phyloP scores from a whole-genome alignment of 2,888 invertebrate species.

The Dinocampus coccinellae region DNA sequence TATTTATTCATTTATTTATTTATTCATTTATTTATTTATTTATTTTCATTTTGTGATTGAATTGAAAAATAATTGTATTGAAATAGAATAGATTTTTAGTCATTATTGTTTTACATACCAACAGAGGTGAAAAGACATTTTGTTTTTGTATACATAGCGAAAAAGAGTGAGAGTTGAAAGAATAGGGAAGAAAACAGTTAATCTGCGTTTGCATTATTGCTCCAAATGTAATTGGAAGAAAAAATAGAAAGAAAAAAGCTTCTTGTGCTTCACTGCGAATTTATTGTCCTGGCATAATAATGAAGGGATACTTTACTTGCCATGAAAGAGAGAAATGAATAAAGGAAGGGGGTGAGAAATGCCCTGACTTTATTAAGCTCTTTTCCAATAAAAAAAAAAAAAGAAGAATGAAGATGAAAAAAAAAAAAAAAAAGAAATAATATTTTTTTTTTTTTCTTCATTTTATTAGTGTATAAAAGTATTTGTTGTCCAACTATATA shows the following conservation, averaged over 20 bases:
- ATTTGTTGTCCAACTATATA: too few relatives aligned
- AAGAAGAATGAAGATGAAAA: neutral
- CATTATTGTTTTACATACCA: neutral
- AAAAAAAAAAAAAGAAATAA: too few relatives aligned
- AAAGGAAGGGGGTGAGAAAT: neutral
- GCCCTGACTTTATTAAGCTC: constrained; percentile 4
- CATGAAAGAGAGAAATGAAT: neutral
- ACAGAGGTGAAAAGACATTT: neutral
- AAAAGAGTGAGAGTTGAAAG: neutral
- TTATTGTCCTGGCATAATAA: constrained; percentile 4
- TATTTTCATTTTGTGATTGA: neutral
- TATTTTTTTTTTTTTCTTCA: too few relatives aligned
- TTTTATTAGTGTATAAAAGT: too few relatives aligned
- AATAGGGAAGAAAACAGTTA: constrained; percentile 9
- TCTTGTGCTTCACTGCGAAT: neutral
- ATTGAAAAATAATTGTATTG: neutral
- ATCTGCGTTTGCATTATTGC: constrained; percentile 37
- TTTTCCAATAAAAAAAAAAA: neutral
- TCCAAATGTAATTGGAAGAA: constrained; percentile 29
- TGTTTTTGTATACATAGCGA: neutral
- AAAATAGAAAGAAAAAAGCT: neutral
- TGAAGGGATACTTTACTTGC: neutral
- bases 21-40: neutral
- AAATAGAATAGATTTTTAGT: neutral
- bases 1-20: too few relatives aligned